Conservation (phyloP, 2,113 vertebrate genomes). For the Elaphurus davidianus region DNA sequence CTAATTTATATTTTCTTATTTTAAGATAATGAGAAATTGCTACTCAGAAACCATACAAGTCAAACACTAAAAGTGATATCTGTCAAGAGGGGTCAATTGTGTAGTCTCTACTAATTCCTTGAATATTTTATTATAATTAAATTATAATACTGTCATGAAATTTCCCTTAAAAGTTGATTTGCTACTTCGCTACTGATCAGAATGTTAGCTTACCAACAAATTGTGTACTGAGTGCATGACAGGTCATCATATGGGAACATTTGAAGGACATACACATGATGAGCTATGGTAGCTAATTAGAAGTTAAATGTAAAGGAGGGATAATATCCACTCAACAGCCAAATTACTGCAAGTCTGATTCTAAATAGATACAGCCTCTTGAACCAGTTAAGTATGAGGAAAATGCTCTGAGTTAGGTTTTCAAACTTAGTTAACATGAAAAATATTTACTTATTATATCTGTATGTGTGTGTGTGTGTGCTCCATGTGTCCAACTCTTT, state of each 20-base stretch:
- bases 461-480: neutral
- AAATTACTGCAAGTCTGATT: neutral
- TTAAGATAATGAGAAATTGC: neutral
- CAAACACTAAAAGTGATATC: neutral
- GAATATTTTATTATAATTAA: neutral
- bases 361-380: neutral
- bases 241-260: neutral
- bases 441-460: neutral
- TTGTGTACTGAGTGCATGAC: neutral
- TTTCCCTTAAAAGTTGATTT: neutral
- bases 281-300: neutral
- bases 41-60: neutral
- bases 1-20: neutral
- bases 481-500: neutral
- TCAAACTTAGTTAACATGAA: neutral
- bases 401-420: neutral
- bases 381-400: neutral
- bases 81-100: neutral
- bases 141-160: neutral
- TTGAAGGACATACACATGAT: neutral
- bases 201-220: neutral
- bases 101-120: neutral
- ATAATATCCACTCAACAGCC: neutral
- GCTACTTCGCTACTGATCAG: neutral
- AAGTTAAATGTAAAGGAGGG: neutral